Base-by-base conservation (phyloP, 2,113 vertebrate genomes). In the Beaufortia kweichowensis region DNA sequence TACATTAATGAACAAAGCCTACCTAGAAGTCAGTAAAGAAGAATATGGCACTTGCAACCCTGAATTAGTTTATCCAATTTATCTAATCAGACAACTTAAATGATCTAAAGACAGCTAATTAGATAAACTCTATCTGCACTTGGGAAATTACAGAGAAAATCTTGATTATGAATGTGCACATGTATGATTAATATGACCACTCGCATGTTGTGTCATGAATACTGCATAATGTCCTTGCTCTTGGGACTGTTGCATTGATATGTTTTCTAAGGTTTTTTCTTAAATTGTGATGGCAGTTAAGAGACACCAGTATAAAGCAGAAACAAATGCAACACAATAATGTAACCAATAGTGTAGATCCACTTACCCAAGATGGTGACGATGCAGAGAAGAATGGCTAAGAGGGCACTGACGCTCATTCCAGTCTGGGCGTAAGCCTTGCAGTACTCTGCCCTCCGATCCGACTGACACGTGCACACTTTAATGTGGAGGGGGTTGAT, bases 291-390 rank as follows among this genome's bases (percentile, higher is more conserved):
- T 39, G 35, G 10, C 35, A 39, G 6, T 39, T 39, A 39, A 39
- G n/a, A n/a, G n/a, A 39, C 35, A 5, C 35, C 35, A 39, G 35
- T 39, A 39, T 9, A 39, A 39, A 39, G 35, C 6, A 39, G 23
- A 81, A 72, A 55, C 57, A 82, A 3, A 61, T 39, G 10, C 12
- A 24, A n/a, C 57, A 55, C 39, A 46, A 46, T 17, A 46, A 46
- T 15, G 14, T 17, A 46, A 46, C 43, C 43, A 46, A n/a, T n/a
- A n/a, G n/a, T n/a, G n/a, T 6, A 46, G 43, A 5, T 4, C 12
- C 43, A 85, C 95, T 85, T 87, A 99, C 97, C 91, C 55, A 95
- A 83, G 67, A 97, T 94, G 66, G 93, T 94, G 77, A 98, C 84
- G 69, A 98, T 96, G 83, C 91, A 93, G 63, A 93, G 89, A 67